A percentile compares a stretch with the other conserved stretches of the same genome.
phyloP scores from a whole-genome alignment of 2,888 invertebrate genomes.

The Stenodema calcarata region DNA sequence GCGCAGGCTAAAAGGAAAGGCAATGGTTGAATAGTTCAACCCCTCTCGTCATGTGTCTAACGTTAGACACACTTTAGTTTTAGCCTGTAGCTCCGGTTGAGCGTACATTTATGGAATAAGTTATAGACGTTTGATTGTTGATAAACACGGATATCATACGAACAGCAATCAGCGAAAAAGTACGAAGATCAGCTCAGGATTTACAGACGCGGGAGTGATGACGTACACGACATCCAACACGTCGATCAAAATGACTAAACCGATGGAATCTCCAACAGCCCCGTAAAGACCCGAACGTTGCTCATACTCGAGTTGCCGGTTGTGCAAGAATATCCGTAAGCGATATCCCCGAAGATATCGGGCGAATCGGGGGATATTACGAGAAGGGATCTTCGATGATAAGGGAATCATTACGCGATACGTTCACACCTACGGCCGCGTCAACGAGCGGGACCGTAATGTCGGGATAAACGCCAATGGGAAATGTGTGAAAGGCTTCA shows the following conservation, averaged over 20 bases:
- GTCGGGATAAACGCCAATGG: not conserved
- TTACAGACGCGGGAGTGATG: no score
- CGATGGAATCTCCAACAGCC: not conserved
- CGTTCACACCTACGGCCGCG: conserved; percentile 3
- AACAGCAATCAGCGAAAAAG: no score
- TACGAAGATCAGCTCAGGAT: no score
- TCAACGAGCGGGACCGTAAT: not conserved
- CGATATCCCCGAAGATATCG: not conserved
- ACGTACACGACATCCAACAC: no score
- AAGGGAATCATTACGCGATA: conserved; percentile 7
- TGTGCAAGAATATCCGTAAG: not conserved
- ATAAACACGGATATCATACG: no score
- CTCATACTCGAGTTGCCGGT: not conserved
- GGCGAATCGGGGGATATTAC: not conserved
- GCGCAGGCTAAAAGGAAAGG: no score
- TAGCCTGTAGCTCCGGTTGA: no score
- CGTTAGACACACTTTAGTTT: no score
- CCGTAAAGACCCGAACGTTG: not conserved
- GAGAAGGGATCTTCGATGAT: not conserved
- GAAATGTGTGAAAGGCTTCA: not conserved
- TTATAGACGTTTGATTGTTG: no score
- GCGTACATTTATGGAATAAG: no score
- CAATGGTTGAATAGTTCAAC: no score
- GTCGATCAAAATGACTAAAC: not conserved
- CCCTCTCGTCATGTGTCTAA: no score